These are phyloP conservation scores for Rotaria macrura DNA, from an alignment of 2,888 invertebrate genomes.

Conservation along the genomic window DNA sequence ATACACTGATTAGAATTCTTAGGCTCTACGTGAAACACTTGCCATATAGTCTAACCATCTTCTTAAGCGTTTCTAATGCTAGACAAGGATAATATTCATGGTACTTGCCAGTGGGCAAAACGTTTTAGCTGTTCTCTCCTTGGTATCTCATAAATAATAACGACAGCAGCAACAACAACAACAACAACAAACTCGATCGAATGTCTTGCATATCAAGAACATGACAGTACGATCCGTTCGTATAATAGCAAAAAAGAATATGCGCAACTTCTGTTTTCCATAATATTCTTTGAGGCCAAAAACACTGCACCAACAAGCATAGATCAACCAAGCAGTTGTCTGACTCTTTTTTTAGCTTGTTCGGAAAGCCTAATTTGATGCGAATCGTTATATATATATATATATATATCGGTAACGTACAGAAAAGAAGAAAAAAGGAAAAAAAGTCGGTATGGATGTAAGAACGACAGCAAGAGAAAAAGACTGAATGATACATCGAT, in stretches of 20 bases:
- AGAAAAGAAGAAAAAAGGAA: not conserved
- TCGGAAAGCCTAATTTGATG: not conserved
- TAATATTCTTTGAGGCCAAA: not conserved
- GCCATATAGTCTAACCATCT: too few species aligned
- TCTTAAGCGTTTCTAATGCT: not conserved
- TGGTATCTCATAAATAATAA: not conserved
- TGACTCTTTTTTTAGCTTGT: not conserved
- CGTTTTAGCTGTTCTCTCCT: not conserved
- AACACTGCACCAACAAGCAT: not conserved
- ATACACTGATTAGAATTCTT: too few species aligned
- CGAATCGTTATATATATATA: not conserved
- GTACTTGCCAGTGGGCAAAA: not conserved
- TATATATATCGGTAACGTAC: not conserved
- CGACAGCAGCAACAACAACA: not conserved
- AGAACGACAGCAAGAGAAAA: not conserved
- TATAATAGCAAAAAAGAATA: not conserved
- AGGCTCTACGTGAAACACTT: too few species aligned
- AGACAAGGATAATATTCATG: not conserved
- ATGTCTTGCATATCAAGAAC: not conserved
- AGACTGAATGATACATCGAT: not conserved
- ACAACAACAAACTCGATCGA: not conserved
- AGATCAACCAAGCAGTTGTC: not conserved
- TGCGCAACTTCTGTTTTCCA: not conserved
- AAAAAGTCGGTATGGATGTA: not conserved
- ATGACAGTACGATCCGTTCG: not conserved